These are phyloP conservation scores for Rhagoletis zephyria DNA, from an alignment of 1,140 invertebrate genomes.

Conservation along the genomic window DNA sequence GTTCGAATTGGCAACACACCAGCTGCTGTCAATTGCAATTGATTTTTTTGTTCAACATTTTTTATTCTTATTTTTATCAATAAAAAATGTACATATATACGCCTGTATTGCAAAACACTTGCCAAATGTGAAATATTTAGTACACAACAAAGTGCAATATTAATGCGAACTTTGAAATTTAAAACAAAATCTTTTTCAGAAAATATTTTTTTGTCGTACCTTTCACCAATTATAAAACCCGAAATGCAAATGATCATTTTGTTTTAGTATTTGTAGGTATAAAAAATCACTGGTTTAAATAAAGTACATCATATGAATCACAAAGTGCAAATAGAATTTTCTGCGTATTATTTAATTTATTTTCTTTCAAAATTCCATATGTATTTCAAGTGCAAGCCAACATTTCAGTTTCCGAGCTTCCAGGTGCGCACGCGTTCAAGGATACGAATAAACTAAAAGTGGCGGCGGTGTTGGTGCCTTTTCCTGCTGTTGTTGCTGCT, in stretches of 20 bases:
- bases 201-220: constrained; percentile 68
- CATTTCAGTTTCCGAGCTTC: background rate
- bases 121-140: background rate
- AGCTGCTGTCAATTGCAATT: background rate
- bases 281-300: background rate
- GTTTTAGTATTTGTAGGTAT: background rate
- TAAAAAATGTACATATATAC: background rate
- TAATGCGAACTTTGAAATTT: background rate
- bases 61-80: background rate
- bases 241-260: constrained; percentile 80
- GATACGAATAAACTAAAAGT: constrained; percentile 36
- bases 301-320: background rate
- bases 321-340: too few species aligned
- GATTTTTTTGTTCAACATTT: background rate
- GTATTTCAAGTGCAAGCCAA: background rate
- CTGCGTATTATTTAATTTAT: background rate
- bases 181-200: background rate
- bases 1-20: background rate
- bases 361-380: too few species aligned
- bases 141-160: too few species aligned
- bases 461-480: constrained; percentile 18
- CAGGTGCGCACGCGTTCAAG: constrained; percentile 22
- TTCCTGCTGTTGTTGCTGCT: background rate
- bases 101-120: background rate
- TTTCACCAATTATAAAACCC: constrained; percentile 79